Evolutionary conservation across 2,797 vertebrate genomes (phyloP), one percentile per base, ranked within the genome.

Genomic region (Microchirus variegatus): DNA sequence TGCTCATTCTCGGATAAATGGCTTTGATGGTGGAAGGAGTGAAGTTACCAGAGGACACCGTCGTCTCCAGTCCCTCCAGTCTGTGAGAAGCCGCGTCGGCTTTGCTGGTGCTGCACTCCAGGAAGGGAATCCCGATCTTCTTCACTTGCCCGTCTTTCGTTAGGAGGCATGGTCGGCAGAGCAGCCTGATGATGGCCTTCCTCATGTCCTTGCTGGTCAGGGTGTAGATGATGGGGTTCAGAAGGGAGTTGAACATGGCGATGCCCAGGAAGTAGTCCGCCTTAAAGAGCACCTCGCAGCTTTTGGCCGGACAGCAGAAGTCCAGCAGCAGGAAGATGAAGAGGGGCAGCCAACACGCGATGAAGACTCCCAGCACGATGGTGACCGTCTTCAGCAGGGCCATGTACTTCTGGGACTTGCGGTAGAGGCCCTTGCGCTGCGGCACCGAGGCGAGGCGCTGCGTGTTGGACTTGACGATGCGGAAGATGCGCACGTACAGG

Each of bases 191-290:
- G 63, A 97, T 95, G 53, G 93, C 95, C 37, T 81, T 82, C 52
- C 96, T 86, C 92, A 97, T 94, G 88, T 96, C 95, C 59, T 90
- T 93, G 89, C 94, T 96, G 82, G 95, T 97, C 67, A 96, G 87
- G 0, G 96, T 96, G 90, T 97, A 97, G 87, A 97, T 96, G 80
- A 97, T 94, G 19, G 96, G 96, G 74, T 97, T 97, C 0, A 97
- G 89, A 1, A 96, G 90, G 10, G 96, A 97, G 83, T 96, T 97
- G 53, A 95, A 73, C 93, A 97, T 95, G 15, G 96, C 96, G 10
- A 96, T 80, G 38, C 93, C 95, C 82, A 96, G 81, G 84, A 97
- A 97, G 58, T 96, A 96, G 59, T 97, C 95, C 0, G 95, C 94
- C 59, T 95, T 95, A 4, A 92, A 79, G 44, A 96, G 94, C 56